Evolutionary conservation across 2,797 vertebrate species (phyloP), one percentile per base, ranked within the genome.

Genomic region (Echeneis naucrates): DNA sequence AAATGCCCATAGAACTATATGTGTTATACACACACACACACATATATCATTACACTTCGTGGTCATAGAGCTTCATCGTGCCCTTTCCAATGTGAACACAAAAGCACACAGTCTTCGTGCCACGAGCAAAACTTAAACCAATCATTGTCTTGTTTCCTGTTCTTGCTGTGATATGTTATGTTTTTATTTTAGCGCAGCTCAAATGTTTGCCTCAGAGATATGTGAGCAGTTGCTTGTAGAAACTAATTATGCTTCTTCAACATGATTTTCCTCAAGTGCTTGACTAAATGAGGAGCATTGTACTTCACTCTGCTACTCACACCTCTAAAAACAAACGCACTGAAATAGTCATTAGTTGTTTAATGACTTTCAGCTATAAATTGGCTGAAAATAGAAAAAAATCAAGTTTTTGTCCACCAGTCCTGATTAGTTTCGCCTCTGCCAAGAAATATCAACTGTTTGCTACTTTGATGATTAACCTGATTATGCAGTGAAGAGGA

Each of bases 231-330:
- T 63, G 30, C 62, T 71, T 74, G 55, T 5, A 4, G 60, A 45
- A 82, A 63, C 33, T 75, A 61, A 82, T 80, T 56, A 53, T 63
- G 32, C 51, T 58, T 21, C 48, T 68, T 62, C 19, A 72, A 47
- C 37, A 32, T 60, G 42, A 72, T 65, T 66, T 75, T 70, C 26
- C 52, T 72, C 14, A 55, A 78, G 57, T 68, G 58, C 42, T 56
- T 24, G 19, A 33, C 56, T 53, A 52, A 74, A 75, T 40, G 50
- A 67, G 32, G 23, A 51, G 38, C 10, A 30, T 50, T 75, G 32
- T 50, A 58, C 68, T 50, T 66, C 48, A 45, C 47, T 72, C 52
- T 51, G 45, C 19, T 26, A 48, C 55, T 54, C 59, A 47, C 42
- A 66, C 27, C 42, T 72, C 58, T 68, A 74, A 21, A 60, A 66